These are phyloP conservation scores for Drosophila takahashii DNA, from an alignment of 1,140 invertebrate species.

Conservation along the genomic window DNA sequence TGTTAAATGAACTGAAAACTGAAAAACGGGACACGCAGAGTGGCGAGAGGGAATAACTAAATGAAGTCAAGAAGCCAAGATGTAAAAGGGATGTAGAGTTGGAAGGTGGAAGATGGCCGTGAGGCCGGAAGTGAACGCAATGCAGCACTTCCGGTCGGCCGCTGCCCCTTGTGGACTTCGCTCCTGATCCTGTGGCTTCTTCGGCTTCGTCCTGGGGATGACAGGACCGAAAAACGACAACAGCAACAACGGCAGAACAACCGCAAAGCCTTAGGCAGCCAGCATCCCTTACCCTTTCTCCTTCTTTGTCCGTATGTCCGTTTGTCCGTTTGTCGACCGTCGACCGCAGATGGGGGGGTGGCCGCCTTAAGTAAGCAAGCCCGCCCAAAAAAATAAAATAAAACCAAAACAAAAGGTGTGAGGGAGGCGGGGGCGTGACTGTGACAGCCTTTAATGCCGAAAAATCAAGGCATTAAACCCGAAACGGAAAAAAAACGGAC, in stretches of 20 bases:
- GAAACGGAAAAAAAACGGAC: slow-evolving; percentile 5
- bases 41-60: slow-evolving; percentile 3
- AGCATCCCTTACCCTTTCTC: too few species aligned
- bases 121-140: slow-evolving; percentile 50
- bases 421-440: slow-evolving; percentile 3
- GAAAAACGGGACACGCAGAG: neutral
- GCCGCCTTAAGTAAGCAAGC: slow-evolving; percentile 8
- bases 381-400: neutral
- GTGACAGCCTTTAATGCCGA: slow-evolving; percentile 28
- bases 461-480: slow-evolving; percentile 7
- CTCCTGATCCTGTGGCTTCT: slow-evolving; percentile 7
- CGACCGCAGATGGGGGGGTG: slow-evolving; percentile 30
- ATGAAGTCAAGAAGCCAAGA: neutral
- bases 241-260: slow-evolving; percentile 9
- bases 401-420: slow-evolving; percentile 5
- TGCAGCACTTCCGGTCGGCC: slow-evolving; percentile 54
- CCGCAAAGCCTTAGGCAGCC: slow-evolving; percentile 50
- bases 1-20: slow-evolving; percentile 59
- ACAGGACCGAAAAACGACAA: slow-evolving; percentile 31
- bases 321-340: neutral
- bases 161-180: slow-evolving; percentile 9
- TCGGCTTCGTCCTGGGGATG: slow-evolving; percentile 18
- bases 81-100: neutral
- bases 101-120: neutral
- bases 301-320: neutral